Conservation (phyloP, 2,797 vertebrate species). For the Eptatretus atami region DNA sequence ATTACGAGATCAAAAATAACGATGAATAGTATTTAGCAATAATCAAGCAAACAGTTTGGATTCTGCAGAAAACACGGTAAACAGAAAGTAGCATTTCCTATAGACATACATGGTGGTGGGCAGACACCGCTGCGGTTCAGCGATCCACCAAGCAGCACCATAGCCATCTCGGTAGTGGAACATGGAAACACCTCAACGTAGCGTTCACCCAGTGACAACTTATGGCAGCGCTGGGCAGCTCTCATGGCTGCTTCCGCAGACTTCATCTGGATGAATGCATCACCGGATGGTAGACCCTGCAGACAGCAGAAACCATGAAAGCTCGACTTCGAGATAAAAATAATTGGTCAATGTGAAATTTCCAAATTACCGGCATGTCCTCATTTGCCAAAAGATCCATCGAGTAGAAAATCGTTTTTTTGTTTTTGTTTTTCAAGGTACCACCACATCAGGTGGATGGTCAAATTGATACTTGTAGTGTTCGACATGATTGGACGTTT, state of each 20-base stretch:
- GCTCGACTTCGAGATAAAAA: background rate
- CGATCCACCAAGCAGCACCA: slow-evolving; percentile 81
- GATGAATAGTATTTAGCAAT: too few species aligned
- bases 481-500: too few species aligned
- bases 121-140: slow-evolving; percentile 81
- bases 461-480: too few species aligned
- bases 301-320: background rate
- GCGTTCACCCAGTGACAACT: slow-evolving; percentile 88
- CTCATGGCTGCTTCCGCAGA: slow-evolving; percentile 53
- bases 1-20: too few species aligned
- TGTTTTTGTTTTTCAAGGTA: background rate
- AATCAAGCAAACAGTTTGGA: too few species aligned
- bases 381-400: background rate
- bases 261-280: slow-evolving; percentile 88
- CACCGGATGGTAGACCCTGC: slow-evolving; percentile 63
- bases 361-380: too few species aligned
- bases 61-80: too few species aligned
- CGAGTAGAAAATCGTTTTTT: background rate
- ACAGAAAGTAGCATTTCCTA: slow-evolving; percentile 21
- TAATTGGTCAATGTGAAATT: too few species aligned
- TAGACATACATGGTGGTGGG: slow-evolving; percentile 78
- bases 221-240: slow-evolving; percentile 72
- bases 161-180: slow-evolving; percentile 89
- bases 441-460: too few species aligned
- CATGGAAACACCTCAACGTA: slow-evolving; percentile 93